Evolutionary conservation across 1,140 invertebrate genomes (phyloP).

Genomic region (Bombus huntii): DNA sequence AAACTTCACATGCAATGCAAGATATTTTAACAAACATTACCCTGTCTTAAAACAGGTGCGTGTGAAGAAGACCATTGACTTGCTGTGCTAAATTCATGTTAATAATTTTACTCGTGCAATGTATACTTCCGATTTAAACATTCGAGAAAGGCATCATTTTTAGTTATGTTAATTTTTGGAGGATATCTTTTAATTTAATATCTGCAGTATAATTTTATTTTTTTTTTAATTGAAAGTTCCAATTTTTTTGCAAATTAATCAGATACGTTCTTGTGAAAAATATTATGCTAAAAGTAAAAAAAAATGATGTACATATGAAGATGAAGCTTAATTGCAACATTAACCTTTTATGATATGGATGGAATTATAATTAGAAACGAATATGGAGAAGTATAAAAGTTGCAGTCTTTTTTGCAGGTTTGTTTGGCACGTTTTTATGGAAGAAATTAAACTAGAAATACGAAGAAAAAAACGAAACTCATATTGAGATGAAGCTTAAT

Average conservation of each 20-base stretch:
- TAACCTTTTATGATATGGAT: neutral
- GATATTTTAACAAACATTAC: neutral
- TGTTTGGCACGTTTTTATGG: no score
- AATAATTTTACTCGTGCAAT: neutral
- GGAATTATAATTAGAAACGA: neutral
- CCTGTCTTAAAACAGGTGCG: neutral
- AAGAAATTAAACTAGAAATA: neutral
- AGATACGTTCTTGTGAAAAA: neutral
- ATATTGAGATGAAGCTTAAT: no score
- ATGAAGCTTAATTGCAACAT: neutral
- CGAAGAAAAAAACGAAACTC: accelerated
- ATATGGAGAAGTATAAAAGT: neutral
- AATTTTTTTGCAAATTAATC: neutral
- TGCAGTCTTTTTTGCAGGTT: neutral
- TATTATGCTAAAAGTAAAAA: neutral
- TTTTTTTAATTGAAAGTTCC: neutral
- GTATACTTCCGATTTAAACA: neutral
- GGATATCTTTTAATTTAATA: neutral
- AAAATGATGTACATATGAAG: neutral
- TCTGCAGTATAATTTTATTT: neutral
- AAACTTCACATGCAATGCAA: neutral
- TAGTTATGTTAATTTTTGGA: neutral
- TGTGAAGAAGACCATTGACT: no score
- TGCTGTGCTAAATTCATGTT: neutral
- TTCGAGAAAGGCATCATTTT: neutral